A percentile compares a stretch with the other conserved stretches of the same genome.
phyloP scores from a whole-genome alignment of 2,888 invertebrate genomes.

The Cetonia aurata region DNA sequence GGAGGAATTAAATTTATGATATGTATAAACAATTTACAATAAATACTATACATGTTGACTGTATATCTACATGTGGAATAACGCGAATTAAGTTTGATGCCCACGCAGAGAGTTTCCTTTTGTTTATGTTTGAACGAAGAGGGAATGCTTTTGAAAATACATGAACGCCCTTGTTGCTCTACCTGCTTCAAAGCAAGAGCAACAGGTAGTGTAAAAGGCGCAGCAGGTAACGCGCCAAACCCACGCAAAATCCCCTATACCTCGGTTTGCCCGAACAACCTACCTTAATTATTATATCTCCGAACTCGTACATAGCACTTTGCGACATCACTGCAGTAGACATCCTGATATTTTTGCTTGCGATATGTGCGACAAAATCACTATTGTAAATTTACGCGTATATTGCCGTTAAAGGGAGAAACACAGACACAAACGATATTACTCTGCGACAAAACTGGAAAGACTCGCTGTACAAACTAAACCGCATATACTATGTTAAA shows the following conservation, averaged over 20 bases:
- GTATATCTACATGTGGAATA: neutral
- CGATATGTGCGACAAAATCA: conserved; percentile 32
- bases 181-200: conserved; percentile 21
- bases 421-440: conserved; percentile 41
- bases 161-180: conserved; percentile 25
- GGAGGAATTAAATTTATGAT: neutral
- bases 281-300: conserved; percentile 79
- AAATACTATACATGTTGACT: neutral
- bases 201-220: conserved; percentile 30
- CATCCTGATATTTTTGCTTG: conserved; percentile 68
- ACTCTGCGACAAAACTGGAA: conserved; percentile 40
- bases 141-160: conserved; percentile 25
- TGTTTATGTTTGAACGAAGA: conserved; percentile 21
- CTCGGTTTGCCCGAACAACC: conserved; percentile 49
- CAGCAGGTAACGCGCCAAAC: conserved; percentile 30
- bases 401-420: conserved; percentile 68
- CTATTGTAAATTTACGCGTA: conserved; percentile 51
- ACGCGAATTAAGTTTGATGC: conserved; percentile 8
- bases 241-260: conserved; percentile 21
- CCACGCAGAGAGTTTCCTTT: conserved; percentile 39
- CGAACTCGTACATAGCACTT: conserved; percentile 81
- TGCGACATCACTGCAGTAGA: conserved; percentile 84
- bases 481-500: conserved; percentile 49
- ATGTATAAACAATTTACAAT: neutral
- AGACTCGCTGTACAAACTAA: conserved; percentile 64